Evolutionary conservation across 2,797 vertebrate genomes (phyloP).

Genomic region (Coracias cyanogaster): DNA sequence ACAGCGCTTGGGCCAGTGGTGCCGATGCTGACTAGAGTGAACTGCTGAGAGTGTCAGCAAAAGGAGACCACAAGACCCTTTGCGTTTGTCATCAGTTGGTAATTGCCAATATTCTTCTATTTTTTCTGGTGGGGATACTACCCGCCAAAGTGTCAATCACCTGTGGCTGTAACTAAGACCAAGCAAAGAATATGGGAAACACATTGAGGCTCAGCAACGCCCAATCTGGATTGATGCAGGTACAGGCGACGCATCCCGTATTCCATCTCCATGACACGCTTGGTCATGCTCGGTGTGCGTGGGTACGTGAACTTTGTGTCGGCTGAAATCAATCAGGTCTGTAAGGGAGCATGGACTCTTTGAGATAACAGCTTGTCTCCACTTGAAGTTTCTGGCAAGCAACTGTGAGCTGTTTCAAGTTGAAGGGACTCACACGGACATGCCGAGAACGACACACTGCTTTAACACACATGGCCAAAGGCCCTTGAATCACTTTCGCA

Average conservation of each 20-base stretch:
- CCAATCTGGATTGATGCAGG: neutral
- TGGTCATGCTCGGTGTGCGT: neutral
- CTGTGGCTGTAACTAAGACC: accelerated
- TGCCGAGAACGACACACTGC: accelerated
- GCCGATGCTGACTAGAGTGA: neutral
- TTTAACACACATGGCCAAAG: accelerated
- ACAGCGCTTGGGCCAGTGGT: neutral
- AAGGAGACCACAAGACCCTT: neutral
- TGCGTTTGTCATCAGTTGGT: accelerated
- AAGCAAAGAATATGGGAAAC: neutral
- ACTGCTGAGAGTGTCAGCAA: neutral
- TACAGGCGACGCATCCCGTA: accelerated
- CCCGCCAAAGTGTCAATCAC: neutral
- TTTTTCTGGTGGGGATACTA: neutral
- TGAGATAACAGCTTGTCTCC: neutral
- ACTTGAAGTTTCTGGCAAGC: neutral
- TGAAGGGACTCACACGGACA: neutral
- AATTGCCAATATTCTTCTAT: neutral
- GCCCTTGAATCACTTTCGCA: neutral
- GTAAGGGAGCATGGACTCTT: neutral
- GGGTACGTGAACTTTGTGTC: neutral
- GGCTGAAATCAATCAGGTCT: neutral
- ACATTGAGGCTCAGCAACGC: accelerated
- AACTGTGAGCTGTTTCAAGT: neutral
- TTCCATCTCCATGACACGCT: neutral